Base-by-base conservation (phyloP, 2,113 vertebrate genomes). In the Neopipo cinnamomea region DNA sequence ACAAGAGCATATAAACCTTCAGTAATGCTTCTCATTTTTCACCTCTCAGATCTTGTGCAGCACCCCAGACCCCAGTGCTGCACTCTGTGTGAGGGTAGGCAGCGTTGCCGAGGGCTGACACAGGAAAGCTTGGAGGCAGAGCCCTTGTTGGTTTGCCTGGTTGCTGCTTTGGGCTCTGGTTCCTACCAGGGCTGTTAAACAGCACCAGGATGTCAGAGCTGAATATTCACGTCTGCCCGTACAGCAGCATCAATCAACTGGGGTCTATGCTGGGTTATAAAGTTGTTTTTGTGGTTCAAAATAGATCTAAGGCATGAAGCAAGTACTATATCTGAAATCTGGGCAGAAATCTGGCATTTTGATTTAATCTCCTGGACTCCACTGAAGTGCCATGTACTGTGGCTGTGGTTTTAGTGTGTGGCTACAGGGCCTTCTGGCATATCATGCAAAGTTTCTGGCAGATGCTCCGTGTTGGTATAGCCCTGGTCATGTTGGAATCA, bases 51-150 rank as follows among this genome's bases (percentile, higher is more conserved):
- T 82, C 46, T 2, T 6, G 2, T 3, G 39, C 35, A 33, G 6
- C 80, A 31, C 21, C 33, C 49, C 49, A 23, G n/a, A 25, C 1
- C 61, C 35, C 62, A 47, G 61, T 10, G 31, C 39, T 42, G 24
- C 8, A 4, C 65, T 37, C 65, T 37, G 18, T 9, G 4, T 10
- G 35, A 35, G 27, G 52, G 25, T 30, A 14, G 35, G 39, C 22
- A 50, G 28, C 0, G 0, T 11, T 53, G 12, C 58, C 46, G 63
- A 49, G 63, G 49, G 22, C 12, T 30, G 61, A 4, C 7, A 6
- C 0, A 9, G 28, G 33, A 47, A 30, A 39, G 11, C 44, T 61
- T 18, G 42, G 59, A 70, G 81, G 18, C 17, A 81, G 41, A 86
- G n/a, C 18, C 23, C 11, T 12, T 1, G 13, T 1, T 50, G 44